Conservation (phyloP, 2,797 vertebrate species). For the Chromis chromis region DNA sequence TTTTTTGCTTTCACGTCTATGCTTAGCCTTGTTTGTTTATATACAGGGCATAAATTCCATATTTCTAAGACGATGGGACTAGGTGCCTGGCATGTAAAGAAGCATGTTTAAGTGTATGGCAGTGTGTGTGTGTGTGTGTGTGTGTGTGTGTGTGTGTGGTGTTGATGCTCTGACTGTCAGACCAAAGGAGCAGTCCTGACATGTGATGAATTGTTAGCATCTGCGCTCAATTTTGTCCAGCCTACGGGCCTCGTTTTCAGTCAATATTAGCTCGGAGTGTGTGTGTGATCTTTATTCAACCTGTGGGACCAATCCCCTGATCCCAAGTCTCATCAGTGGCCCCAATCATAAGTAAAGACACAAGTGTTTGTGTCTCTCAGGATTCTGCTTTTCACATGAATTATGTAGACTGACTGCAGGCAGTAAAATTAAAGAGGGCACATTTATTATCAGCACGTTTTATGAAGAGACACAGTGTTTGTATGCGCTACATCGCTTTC, state of each 20-base stretch:
- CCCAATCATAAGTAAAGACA: constrained; percentile 33
- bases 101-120: too few species aligned
- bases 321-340: constrained; percentile 29
- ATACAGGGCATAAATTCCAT: neutral
- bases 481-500: neutral
- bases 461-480: neutral
- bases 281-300: constrained; percentile 39
- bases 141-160: constrained; percentile 4
- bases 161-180: constrained; percentile 40
- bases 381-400: constrained; percentile 5
- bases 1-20: neutral
- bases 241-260: constrained; percentile 52
- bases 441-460: neutral
- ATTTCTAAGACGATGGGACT: neutral
- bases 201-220: constrained; percentile 67
- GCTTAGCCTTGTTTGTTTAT: neutral
- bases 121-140: neutral
- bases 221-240: constrained; percentile 45
- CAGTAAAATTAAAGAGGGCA: neutral
- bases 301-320: constrained; percentile 26
- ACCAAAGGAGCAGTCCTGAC: constrained; percentile 45
- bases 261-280: constrained; percentile 53
- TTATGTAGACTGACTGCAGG: constrained; percentile 21
- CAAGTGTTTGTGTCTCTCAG: neutral
- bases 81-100: neutral